Conservation (phyloP, 2,113 vertebrate genomes). For the Piaya cayana region DNA sequence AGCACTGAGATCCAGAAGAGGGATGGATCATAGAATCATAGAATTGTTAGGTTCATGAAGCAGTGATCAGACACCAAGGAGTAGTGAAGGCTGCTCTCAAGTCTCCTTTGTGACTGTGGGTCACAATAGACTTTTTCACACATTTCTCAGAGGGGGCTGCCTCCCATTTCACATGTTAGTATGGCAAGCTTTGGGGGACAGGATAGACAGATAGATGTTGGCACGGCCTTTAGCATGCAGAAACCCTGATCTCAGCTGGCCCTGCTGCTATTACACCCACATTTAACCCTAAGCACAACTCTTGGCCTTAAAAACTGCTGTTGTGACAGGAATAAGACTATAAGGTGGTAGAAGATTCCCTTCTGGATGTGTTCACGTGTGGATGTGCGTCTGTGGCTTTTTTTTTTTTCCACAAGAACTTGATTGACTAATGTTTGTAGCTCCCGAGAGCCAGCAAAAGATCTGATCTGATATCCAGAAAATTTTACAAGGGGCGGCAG, state of each 20-base stretch:
- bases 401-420: slow-evolving; percentile 47
- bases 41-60: background rate
- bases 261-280: background rate
- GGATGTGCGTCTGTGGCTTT: background rate
- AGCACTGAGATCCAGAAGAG: background rate
- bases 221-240: background rate
- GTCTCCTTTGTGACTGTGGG: background rate
- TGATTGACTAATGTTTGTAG: slow-evolving; percentile 76
- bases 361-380: background rate
- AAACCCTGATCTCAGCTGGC: background rate
- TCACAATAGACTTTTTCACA: background rate
- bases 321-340: background rate
- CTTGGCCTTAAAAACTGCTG: background rate
- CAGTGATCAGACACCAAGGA: background rate
- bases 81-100: background rate
- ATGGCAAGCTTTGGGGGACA: background rate
- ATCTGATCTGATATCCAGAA: slow-evolving; percentile 82
- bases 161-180: background rate
- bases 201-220: background rate
- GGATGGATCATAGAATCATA: too few relatives aligned
- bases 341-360: background rate
- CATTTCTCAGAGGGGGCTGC: background rate
- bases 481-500: slow-evolving; percentile 85
- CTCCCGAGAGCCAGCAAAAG: slow-evolving; percentile 78
- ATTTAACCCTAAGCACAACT: background rate